Base-by-base conservation (phyloP, 2,888 invertebrate species). In the Drosophila heteroneura region DNA sequence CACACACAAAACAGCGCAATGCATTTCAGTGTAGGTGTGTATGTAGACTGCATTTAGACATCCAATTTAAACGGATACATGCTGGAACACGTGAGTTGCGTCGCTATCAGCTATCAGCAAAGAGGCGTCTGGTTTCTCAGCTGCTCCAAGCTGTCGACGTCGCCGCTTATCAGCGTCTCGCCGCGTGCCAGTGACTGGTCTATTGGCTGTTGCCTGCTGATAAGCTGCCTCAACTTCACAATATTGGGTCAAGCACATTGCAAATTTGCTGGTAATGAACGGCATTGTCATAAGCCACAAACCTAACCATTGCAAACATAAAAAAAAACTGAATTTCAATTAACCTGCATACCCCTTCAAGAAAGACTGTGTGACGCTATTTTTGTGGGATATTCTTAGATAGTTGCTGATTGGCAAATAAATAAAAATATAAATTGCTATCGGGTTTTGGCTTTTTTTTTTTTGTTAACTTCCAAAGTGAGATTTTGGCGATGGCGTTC, bases 81-180 rank as follows among this genome's bases (percentile, higher is more conserved):
- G 77, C 77, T 76, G 77, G 66, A 85, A 85, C 85, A 85, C 85
- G 85, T 85, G 85, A 89, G 89, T 56, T 22, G 22, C 72, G 52
- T 80, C 26, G 26, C 9, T 47, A 75, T 86, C 63, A 53, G 39
- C 52, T 47, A 78, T 86, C 63, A 53, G 54, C 52, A 47, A 66
- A 68, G 67, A 64, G 69, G 49, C 76, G 79, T 83, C 89, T 74
- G 62, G 39, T 59, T 64, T 56, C 65, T 37, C 71, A 72, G 53
- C 82, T 67, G 70, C 58, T 47, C 49, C 32, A 5, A 51, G 28
- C 37, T 9, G n/a, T 19, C 37, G 47, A 3, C 41, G 41, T 2
- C 39, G 37, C 6, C 16, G 41, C 74, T 85, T 87, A 89, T 85
- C 85, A 85, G 70, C 71, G 60, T 59, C 49, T 51, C 65, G 88